Conservation (phyloP, 2,888 invertebrate genomes). For the Ypsolopha scabrella region DNA sequence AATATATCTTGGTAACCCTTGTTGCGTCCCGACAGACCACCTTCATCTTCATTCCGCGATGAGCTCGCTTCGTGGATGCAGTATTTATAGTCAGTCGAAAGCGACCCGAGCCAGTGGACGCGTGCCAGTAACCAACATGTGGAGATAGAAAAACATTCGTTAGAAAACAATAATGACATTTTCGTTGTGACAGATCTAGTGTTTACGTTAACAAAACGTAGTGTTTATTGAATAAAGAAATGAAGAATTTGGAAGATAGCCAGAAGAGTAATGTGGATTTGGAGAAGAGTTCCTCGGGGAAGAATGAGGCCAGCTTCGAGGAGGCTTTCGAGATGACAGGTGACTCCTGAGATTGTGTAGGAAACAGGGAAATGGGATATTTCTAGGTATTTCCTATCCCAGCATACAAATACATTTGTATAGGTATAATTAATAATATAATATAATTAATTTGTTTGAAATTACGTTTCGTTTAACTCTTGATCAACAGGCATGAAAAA, state of each 20-base stretch:
- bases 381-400: no score
- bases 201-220: background rate
- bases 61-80: no score
- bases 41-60: background rate
- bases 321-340: conserved; percentile 58
- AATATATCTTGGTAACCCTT: conserved; percentile 10
- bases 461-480: no score
- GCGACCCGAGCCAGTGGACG: background rate
- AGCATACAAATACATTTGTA: no score
- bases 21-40: background rate
- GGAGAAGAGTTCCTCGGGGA: conserved; percentile 18
- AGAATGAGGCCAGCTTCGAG: conserved; percentile 40
- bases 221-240: background rate
- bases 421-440: no score
- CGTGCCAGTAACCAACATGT: background rate
- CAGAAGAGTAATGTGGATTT: conserved; percentile 20
- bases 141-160: background rate
- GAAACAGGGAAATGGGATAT: no score
- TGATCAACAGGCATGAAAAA: no score
- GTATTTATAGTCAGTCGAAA: background rate
- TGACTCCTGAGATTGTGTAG: conserved; percentile 13
- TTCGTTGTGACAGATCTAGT: background rate
- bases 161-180: background rate
- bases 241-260: conserved; percentile 17
- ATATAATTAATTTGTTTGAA: no score